These are phyloP conservation scores for Embiotoca jacksoni DNA, from an alignment of 2,113 vertebrate genomes.

Conservation along the genomic window DNA sequence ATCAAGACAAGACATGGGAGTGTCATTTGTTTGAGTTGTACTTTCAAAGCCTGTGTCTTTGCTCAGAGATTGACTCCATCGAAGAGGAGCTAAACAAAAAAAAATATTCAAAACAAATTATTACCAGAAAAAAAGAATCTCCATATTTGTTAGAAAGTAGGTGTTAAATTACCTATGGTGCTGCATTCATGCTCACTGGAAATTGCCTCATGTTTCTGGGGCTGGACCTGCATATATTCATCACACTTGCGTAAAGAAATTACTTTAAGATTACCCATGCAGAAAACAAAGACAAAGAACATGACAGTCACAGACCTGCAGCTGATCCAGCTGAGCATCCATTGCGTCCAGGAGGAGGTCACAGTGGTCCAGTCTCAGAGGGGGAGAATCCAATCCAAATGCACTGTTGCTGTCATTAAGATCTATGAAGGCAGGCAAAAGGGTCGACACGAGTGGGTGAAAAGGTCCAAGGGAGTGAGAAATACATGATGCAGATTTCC, in stretches of 20 bases:
- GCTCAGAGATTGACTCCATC: slow-evolving; percentile 63
- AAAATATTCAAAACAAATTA: not conserved
- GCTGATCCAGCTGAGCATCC: slow-evolving; percentile 70
- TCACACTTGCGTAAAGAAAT: slow-evolving; percentile 9
- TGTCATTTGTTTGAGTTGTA: slow-evolving; percentile 62
- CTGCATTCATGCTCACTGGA: slow-evolving; percentile 14
- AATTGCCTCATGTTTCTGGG: slow-evolving; percentile 19
- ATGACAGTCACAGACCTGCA: slow-evolving; percentile 72
- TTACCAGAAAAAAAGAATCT: not conserved
- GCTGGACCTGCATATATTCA: slow-evolving; percentile 58
- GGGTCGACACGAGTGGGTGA: not conserved
- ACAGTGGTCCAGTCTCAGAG: slow-evolving; percentile 57
- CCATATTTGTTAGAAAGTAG: not conserved
- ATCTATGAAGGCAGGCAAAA: slow-evolving; percentile 46
- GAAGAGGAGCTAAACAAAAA: slow-evolving; percentile 55
- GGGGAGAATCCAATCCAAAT: slow-evolving; percentile 1
- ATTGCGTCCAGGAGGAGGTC: slow-evolving; percentile 78
- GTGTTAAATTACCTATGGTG: slow-evolving; percentile 55
- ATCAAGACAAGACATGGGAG: slow-evolving; percentile 62
- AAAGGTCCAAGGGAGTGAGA: not conserved
- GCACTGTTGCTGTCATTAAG: slow-evolving; percentile 1
- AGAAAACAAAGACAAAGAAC: not conserved
- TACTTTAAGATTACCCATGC: not conserved
- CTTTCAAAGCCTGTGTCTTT: slow-evolving; percentile 80
- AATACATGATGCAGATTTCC: not conserved